Conservation (phyloP, 1,140 invertebrate species). For the Nixonia krombeini region DNA sequence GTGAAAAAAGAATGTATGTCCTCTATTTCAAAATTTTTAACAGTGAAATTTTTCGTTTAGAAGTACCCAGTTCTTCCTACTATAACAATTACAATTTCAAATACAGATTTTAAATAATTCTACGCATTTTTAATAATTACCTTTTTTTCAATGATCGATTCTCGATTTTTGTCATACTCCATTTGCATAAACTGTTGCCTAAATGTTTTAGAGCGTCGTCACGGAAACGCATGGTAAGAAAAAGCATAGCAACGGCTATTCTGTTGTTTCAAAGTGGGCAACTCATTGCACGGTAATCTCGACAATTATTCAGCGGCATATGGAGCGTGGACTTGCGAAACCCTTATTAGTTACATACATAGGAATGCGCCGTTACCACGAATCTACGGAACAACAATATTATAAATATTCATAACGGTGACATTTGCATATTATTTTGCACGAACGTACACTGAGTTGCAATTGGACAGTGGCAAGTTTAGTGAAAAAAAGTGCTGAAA, state of each 20-base stretch:
- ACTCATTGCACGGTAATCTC: background rate
- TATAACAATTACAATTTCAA: too few relatives aligned
- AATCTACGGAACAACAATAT: constrained; percentile 4
- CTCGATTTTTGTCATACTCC: too few relatives aligned
- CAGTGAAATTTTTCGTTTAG: too few relatives aligned
- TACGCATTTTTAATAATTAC: too few relatives aligned
- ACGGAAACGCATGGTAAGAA: too few relatives aligned
- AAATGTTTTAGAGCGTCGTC: too few relatives aligned
- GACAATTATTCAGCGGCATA: constrained; percentile 7
- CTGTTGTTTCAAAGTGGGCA: background rate
- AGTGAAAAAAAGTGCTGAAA: background rate
- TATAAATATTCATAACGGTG: constrained; percentile 3
- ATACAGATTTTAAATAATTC: too few relatives aligned
- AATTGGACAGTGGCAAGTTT: constrained; percentile 4
- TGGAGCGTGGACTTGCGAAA: background rate
- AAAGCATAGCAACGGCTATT: background rate
- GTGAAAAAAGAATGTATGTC: too few relatives aligned
- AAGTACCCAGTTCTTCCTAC: too few relatives aligned
- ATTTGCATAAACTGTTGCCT: too few relatives aligned
- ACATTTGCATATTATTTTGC: background rate
- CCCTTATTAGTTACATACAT: constrained; percentile 2
- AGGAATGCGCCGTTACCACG: background rate
- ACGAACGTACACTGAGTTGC: background rate
- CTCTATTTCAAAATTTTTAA: too few relatives aligned
- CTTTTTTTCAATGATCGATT: too few relatives aligned